Base-by-base conservation (phyloP, 1,140 invertebrate genomes). In the Eulimnadia texana region DNA sequence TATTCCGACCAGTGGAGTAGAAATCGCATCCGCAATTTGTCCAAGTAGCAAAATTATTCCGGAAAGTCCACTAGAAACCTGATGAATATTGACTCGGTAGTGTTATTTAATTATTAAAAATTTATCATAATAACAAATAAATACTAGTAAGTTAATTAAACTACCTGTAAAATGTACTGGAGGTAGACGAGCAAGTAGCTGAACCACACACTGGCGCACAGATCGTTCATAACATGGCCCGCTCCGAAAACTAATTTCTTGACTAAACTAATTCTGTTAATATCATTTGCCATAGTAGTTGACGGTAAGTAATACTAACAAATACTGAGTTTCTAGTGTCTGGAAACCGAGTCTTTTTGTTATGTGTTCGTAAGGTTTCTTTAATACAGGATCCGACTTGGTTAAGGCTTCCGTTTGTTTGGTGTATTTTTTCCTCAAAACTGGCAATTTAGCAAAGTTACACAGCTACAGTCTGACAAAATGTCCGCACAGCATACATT, bases 121-220 rank as follows among this genome's bases (percentile, higher is more conserved):
- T n/a, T n/a, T n/a, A n/a, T n/a, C 3, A 58, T 24, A 11, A 16
- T 22, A 1, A 28, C 20, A 1, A 27, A 13, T 27, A 20, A 2
- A 24, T 11, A 24, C 53, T 16, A 3, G 9, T 19, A 20, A 3
- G 50, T 19, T 19, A 60, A 53, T 20, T 53, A 53, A 42, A 42
- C 33, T 65, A 81, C 76, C 28, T 66, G 11, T 10, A 76, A 66
- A 6, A 93, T 85, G 63, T 86, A 80, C 74, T 93, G 86, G 19
- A 92, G 79, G 73, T 87, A 94, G 62, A 94, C 81, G 65, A 95
- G 78, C 51, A 90, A 82, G 71, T 94, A 96, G 0, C 87, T 90
- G 73, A 95, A 95, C 91, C 91, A 94, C 83, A 94, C 89, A 1
- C 87, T 84, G 0, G 90, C 88, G 67, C 87, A 86, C 1, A 95